Conservation (phyloP, 2,888 invertebrate genomes). For the Gasteruption jaculator region DNA sequence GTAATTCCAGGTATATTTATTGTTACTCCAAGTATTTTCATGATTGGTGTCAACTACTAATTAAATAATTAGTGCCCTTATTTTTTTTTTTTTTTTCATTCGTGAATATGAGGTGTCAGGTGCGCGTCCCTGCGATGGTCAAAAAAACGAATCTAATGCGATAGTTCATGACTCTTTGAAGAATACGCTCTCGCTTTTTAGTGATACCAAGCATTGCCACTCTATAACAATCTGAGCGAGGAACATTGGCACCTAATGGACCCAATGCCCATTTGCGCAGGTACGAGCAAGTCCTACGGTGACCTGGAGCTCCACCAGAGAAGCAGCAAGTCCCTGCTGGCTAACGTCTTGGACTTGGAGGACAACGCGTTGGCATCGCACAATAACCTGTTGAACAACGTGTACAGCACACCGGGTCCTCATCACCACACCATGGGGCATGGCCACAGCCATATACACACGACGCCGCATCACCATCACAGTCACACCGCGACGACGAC, state of each 20-base stretch:
- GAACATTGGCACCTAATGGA: background rate
- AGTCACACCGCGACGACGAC: conserved; percentile 45
- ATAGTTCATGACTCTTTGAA: too few species aligned
- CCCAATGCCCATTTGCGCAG: conserved; percentile 47
- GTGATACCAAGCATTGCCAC: too few species aligned
- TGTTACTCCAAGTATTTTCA: too few species aligned
- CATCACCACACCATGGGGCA: conserved; percentile 47
- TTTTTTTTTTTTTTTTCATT: too few species aligned
- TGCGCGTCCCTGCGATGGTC: too few species aligned
- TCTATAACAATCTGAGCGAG: background rate
- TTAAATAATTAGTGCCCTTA: too few species aligned
- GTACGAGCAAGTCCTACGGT: conserved; percentile 66
- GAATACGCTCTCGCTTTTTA: too few species aligned
- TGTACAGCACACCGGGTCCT: conserved; percentile 49
- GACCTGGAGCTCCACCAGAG: conserved; percentile 86
- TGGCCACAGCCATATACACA: conserved; percentile 49
- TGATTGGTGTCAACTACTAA: too few species aligned
- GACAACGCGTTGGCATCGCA: conserved; percentile 65
- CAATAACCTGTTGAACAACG: conserved; percentile 49
- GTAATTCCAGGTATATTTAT: too few species aligned
- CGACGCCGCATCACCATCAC: conserved; percentile 50
- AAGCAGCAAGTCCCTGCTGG: conserved; percentile 91
- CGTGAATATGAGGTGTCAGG: too few species aligned
- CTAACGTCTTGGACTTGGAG: conserved; percentile 95
- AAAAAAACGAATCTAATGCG: too few species aligned